Conservation (phyloP, 2,113 vertebrate species). For the Eleginops maclovinus region DNA sequence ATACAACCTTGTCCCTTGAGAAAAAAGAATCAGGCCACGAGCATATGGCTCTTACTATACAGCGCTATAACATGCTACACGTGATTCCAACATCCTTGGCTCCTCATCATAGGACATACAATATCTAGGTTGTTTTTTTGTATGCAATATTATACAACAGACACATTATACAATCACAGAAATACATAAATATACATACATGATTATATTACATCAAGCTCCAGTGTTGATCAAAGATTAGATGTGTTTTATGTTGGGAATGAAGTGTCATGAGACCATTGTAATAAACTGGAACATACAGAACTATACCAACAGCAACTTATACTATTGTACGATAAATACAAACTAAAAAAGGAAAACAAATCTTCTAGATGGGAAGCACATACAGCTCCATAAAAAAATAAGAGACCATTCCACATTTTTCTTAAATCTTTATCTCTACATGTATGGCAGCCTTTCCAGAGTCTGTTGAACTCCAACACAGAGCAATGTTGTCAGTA, state of each 20-base stretch:
- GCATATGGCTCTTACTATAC: conserved; percentile 30
- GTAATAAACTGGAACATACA: not conserved
- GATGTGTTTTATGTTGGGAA: not conserved
- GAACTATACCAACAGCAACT: not conserved
- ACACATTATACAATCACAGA: not conserved
- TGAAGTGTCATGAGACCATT: not conserved
- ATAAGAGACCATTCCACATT: no score
- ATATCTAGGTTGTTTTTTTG: conserved; percentile 31
- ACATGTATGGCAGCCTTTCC: no score
- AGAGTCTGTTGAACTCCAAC: no score
- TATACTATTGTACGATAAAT: not conserved
- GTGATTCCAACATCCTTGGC: conserved; percentile 42
- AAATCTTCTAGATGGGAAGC: not conserved
- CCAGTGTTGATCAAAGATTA: not conserved
- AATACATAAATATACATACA: not conserved
- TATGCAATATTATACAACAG: not conserved
- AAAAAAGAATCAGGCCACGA: conserved; percentile 61
- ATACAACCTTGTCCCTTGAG: conserved; percentile 44
- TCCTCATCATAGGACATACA: conserved; percentile 11
- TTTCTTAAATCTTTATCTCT: no score
- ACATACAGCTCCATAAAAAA: no score
- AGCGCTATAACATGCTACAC: conserved; percentile 4
- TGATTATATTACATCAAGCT: not conserved
- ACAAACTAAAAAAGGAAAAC: not conserved
- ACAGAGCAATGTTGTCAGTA: no score